Base-by-base conservation (phyloP, 2,888 invertebrate species). In the Melieria picta region DNA sequence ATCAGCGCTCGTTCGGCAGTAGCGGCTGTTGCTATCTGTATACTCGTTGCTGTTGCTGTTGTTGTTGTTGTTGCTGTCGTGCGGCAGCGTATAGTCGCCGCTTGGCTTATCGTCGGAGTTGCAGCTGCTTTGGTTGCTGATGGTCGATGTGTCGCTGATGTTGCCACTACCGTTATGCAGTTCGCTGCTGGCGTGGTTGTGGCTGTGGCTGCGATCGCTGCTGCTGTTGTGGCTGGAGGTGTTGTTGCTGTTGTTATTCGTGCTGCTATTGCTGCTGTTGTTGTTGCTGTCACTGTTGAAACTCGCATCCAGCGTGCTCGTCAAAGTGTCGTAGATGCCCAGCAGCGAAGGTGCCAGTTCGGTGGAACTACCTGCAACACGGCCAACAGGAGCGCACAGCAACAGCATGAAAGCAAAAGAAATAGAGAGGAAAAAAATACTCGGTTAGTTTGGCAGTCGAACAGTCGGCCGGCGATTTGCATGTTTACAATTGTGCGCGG, bases 281-380 rank as follows among this genome's bases (percentile, higher is more conserved):
- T 45, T 61, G 66, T 52, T 70, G 47, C 57, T 47, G 43, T 42
- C 56, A 50, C 16, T 67, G 63, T 71, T 72, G 72, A 52, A 64
- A 52, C 71, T 75, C 42, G 68, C 72, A 68, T 80, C 79, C 70
- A 90, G 80, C 89, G 89, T 83, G 72, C 80, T 84, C 58, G 85
- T 86, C 78, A 95, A 89, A 77, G 93, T 93, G 88, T 96, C 96
- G 87, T 95, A 95, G 87, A 95, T 93, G 76, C 93, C 94, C 87
- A 96, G 90, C 76, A 96, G 90, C 78, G 94, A 93, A 73, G 95
- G 94, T 85, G 94, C 92, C 86, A 96, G 89, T 86, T 96, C 96
- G 81, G 93, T 92, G 79, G 94, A 93, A 83, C 94, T 92, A 86
- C 95, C 96, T 96, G 91, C 61, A 91, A 90, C 79, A 83, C 3